A percentile compares a stretch with the other conserved stretches of the same genome.
Evolutionary conservation across 2,888 invertebrate genomes (phyloP).

Genomic region (Hybos culiciformis): DNA sequence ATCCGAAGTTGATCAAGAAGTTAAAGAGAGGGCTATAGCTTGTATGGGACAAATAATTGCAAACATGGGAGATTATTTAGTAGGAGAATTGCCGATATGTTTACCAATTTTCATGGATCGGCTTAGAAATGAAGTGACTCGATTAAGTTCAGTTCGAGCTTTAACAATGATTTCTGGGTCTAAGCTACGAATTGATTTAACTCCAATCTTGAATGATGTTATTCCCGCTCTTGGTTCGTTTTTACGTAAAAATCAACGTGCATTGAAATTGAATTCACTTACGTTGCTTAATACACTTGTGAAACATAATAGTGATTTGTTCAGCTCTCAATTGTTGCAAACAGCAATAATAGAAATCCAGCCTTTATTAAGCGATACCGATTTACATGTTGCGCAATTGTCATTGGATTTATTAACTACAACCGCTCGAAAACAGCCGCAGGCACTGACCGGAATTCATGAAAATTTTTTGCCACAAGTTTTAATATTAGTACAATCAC

Average conservation of each 20-base stretch:
- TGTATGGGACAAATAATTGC: constrained; percentile 92
- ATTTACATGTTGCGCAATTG: constrained; percentile 91
- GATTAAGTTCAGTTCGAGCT: constrained; percentile 91
- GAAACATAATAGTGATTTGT: constrained; percentile 60
- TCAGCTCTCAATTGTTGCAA: constrained; percentile 53
- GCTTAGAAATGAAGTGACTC: constrained; percentile 90
- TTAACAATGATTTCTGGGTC: constrained; percentile 88
- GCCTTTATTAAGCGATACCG: constrained; percentile 80
- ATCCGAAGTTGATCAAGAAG: constrained; percentile 97
- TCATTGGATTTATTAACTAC: constrained; percentile 72
- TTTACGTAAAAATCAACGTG: constrained; percentile 90
- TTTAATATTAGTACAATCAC: constrained; percentile 74
- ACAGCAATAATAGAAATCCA: constrained; percentile 75
- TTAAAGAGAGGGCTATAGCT: constrained; percentile 94
- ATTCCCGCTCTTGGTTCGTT: constrained; percentile 89
- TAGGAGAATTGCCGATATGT: constrained; percentile 66
- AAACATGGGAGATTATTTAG: constrained; percentile 76
- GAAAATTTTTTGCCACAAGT: constrained; percentile 73
- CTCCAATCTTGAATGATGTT: constrained; percentile 71
- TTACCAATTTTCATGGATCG: constrained; percentile 92
- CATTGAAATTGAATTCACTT: constrained; percentile 80
- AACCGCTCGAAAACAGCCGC: constrained; percentile 63
- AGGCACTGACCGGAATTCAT: constrained; percentile 59
- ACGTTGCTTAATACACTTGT: constrained; percentile 82
- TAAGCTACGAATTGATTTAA: constrained; percentile 69